Evolutionary conservation across 2,888 invertebrate species (phyloP).

Genomic region (Himalopsyche anomala): DNA sequence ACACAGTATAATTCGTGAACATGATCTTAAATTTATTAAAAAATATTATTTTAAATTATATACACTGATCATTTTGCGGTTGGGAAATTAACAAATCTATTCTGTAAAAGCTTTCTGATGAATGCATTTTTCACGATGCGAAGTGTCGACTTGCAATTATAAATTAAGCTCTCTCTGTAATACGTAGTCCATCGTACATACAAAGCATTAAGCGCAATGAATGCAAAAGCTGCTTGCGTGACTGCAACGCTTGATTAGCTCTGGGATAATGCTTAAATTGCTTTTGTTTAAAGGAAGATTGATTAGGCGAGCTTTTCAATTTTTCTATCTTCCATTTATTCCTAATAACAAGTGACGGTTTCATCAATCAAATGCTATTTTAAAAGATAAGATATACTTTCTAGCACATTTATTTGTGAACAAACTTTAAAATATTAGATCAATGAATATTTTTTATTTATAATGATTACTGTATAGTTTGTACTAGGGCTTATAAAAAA

Average conservation of each 20-base stretch:
- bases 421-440: too few relatives aligned
- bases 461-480: too few relatives aligned
- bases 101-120: too few relatives aligned
- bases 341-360: conserved; percentile 51
- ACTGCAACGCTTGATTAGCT: conserved; percentile 57
- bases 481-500: too few relatives aligned
- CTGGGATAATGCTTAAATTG: conserved; percentile 59
- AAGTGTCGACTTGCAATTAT: not conserved
- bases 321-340: conserved; percentile 47
- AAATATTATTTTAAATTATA: too few relatives aligned
- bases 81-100: too few relatives aligned
- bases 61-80: too few relatives aligned
- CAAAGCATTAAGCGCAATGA: not conserved
- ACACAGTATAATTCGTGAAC: too few relatives aligned
- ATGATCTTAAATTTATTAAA: too few relatives aligned
- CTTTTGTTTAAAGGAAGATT: conserved; percentile 54
- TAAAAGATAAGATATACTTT: not conserved
- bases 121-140: not conserved
- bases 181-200: not conserved
- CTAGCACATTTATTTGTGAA: not conserved
- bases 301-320: conserved; percentile 57
- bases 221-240: conserved; percentile 52
- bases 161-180: not conserved
- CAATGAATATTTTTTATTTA: too few relatives aligned
- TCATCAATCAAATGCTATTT: conserved; percentile 45